Conservation (phyloP, 2,888 invertebrate species). For the Agrochola circellaris region DNA sequence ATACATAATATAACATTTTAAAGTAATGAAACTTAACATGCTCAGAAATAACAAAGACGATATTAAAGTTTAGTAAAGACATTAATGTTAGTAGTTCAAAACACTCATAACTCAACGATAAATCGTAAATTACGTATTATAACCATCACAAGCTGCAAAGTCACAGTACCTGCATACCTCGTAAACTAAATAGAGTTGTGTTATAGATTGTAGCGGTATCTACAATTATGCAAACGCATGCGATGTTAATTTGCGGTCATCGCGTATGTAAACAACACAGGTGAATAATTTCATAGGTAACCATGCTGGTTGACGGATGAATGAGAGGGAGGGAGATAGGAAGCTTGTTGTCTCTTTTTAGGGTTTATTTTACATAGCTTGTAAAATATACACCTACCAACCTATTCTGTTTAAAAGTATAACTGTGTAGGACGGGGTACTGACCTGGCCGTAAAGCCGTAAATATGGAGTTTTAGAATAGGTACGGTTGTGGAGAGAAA, state of each 20-base stretch:
- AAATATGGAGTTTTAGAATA: too few relatives aligned
- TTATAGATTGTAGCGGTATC: constrained; percentile 30
- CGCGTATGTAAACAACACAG: constrained; percentile 72
- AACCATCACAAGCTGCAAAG: background rate
- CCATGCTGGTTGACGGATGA: constrained; percentile 15
- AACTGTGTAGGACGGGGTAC: too few relatives aligned
- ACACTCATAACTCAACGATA: background rate
- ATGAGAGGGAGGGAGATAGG: constrained; percentile 15
- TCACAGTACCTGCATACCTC: background rate
- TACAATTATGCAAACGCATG: constrained; percentile 66
- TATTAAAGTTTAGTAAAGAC: background rate
- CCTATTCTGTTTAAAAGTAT: too few relatives aligned
- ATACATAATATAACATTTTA: background rate
- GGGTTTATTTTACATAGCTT: background rate
- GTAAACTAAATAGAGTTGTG: constrained; percentile 44
- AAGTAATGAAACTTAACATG: background rate
- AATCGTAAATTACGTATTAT: constrained; percentile 17
- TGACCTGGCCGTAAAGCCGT: too few relatives aligned
- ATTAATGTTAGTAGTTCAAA: background rate
- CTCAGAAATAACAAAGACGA: background rate
- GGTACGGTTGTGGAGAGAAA: too few relatives aligned
- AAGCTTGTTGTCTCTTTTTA: background rate
- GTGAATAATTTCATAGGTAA: constrained; percentile 75
- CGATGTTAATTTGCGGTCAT: constrained; percentile 75
- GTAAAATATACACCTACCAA: too few relatives aligned